Percentiles rank a stretch among this genome's conserved stretches.
These are phyloP conservation scores for Caenorhabditis sp. DNA, from an alignment of 2,888 invertebrate genomes.

Conservation along the genomic window DNA sequence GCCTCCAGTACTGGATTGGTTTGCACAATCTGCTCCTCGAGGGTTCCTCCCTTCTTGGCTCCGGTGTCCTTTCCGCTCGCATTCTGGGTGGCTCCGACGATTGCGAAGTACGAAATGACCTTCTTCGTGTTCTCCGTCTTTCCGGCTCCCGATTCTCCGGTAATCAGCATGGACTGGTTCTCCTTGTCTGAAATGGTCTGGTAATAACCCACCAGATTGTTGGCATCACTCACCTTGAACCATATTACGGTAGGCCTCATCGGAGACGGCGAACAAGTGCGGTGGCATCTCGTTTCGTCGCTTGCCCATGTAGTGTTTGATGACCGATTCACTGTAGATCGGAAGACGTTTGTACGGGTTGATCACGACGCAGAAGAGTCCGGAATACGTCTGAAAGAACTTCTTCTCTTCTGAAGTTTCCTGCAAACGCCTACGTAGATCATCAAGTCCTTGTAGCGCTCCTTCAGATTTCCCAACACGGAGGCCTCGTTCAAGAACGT, in stretches of 20 bases:
- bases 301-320: constrained; percentile 78
- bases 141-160: constrained; percentile 99
- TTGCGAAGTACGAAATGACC: constrained; percentile 96
- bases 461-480: constrained; percentile 97
- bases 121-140: constrained; percentile 97
- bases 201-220: too few relatives aligned
- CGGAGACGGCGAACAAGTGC: constrained; percentile 95
- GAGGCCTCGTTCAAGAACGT: constrained; percentile 93
- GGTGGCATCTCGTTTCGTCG: constrained; percentile 81
- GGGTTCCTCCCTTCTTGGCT: constrained; percentile 82
- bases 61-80: constrained; percentile 47
- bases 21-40: constrained; percentile 99
- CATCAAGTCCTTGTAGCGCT: constrained; percentile 86
- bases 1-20: constrained; percentile 90
- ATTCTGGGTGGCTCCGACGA: constrained; percentile 83
- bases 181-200: constrained; percentile 75
- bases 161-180: constrained; percentile 91
- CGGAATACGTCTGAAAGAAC: constrained; percentile 75
- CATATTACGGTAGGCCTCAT: constrained; percentile 99
- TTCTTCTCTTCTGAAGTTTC: neutral
- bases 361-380: constrained; percentile 79
- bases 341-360: constrained; percentile 79
- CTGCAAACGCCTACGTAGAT: constrained; percentile 78
- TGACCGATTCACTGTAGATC: constrained; percentile 76
- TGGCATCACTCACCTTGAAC: constrained; percentile 86